phyloP scores from a whole-genome alignment of 37 sponge, comb jelly and placozoan genomes.

The Hormiphora californensis region DNA sequence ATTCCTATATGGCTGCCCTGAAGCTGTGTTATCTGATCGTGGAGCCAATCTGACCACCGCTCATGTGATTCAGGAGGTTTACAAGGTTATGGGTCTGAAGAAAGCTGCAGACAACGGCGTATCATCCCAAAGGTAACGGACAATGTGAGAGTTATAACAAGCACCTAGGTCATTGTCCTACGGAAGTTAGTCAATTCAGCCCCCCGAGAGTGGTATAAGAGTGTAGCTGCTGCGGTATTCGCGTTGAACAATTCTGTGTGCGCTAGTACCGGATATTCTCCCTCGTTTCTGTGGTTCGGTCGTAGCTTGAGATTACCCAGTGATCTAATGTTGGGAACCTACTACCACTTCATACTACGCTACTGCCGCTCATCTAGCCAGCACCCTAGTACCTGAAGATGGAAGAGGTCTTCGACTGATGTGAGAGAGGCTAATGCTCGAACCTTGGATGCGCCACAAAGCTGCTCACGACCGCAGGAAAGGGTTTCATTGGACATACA shows the following conservation, averaged over 20 bases:
- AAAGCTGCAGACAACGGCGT: not conserved
- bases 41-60: not conserved
- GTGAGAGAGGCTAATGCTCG: too few species aligned
- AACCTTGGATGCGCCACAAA: too few species aligned
- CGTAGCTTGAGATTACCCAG: not conserved
- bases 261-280: not conserved
- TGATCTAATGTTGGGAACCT: not conserved
- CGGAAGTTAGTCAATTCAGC: not conserved
- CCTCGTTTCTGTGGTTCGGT: not conserved
- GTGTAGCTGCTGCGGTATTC: not conserved
- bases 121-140: not conserved
- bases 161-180: not conserved
- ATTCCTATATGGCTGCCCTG: not conserved
- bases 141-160: not conserved
- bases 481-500: too few species aligned
- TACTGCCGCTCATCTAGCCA: not conserved
- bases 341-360: not conserved
- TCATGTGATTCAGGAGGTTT: not conserved
- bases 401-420: too few species aligned
- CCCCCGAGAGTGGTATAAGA: not conserved
- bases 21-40: not conserved
- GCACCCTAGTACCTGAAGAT: too few species aligned
- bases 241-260: not conserved
- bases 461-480: too few species aligned
- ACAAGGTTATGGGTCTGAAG: not conserved